Evolutionary conservation across 2,888 invertebrate species (phyloP).

Genomic region (Xestia ashworthii): DNA sequence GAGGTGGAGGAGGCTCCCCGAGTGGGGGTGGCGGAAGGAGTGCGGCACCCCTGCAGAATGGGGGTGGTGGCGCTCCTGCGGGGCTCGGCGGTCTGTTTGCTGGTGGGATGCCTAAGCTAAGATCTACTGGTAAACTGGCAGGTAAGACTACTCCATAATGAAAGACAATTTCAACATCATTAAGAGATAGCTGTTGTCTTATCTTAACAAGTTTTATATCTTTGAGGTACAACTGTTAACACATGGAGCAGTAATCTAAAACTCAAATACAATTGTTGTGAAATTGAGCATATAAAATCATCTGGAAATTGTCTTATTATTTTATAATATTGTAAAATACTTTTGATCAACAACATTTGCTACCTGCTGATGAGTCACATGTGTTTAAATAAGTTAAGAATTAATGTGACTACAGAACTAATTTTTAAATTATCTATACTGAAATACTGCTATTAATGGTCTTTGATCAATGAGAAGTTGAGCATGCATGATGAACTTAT

Average conservation of each 20-base stretch:
- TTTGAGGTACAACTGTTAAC: slow-evolving; percentile 2
- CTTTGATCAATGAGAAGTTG: background rate
- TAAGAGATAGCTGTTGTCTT: slow-evolving; percentile 21
- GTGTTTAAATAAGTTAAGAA: background rate
- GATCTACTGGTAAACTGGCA: slow-evolving; percentile 92
- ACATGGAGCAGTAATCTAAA: background rate
- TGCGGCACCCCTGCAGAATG: slow-evolving; percentile 82
- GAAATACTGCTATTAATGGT: background rate
- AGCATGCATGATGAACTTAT: background rate
- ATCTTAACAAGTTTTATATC: slow-evolving; percentile 32
- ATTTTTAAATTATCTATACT: background rate
- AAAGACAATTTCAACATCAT: slow-evolving; percentile 15
- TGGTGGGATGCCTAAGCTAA: slow-evolving; percentile 95
- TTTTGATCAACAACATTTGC: background rate
- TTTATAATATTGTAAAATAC: slow-evolving; percentile 1
- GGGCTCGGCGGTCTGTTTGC: slow-evolving; percentile 94
- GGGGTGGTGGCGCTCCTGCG: slow-evolving; percentile 76
- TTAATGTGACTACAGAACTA: background rate
- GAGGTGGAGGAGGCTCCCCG: slow-evolving; percentile 75
- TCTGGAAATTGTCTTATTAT: background rate
- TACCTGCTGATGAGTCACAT: background rate
- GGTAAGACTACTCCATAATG: slow-evolving; percentile 71
- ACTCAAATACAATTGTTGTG: slow-evolving; percentile 11
- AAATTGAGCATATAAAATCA: background rate
- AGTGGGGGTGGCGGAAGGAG: slow-evolving; percentile 81